Evolutionary conservation across 2,888 invertebrate genomes (phyloP).

Genomic region (Zelleria hepariella): DNA sequence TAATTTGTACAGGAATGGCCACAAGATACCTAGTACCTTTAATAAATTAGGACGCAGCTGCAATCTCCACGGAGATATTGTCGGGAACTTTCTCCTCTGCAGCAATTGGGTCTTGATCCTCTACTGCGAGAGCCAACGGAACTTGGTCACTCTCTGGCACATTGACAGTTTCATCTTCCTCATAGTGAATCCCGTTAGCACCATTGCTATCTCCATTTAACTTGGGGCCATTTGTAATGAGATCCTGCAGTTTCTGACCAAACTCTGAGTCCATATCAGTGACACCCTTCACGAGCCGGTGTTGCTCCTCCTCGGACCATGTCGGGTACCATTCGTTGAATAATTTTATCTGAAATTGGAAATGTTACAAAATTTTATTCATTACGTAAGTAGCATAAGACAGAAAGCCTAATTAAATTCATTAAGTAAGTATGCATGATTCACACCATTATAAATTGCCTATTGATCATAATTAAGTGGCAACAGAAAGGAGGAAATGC

Average conservation of each 20-base stretch:
- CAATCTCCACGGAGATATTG: conserved; percentile 50
- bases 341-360: conserved; percentile 76
- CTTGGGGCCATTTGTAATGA: conserved; percentile 38
- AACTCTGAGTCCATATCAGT: conserved; percentile 81
- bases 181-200: conserved; percentile 31
- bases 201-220: conserved; percentile 57
- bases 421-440: neutral
- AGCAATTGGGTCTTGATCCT: conserved; percentile 12
- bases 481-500: too few relatives aligned
- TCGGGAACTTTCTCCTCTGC: conserved; percentile 19
- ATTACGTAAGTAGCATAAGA: neutral
- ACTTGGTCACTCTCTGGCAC: conserved; percentile 19
- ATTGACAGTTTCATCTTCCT: conserved; percentile 17
- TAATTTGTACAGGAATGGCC: neutral
- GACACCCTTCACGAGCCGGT: conserved; percentile 77
- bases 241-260: conserved; percentile 76
- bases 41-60: conserved; percentile 47
- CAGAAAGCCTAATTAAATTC: neutral
- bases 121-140: conserved; percentile 18
- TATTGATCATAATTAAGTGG: too few relatives aligned
- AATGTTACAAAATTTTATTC: neutral
- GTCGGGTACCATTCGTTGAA: conserved; percentile 88
- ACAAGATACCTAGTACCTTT: neutral
- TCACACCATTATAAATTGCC: neutral
- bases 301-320: conserved; percentile 82